Evolutionary conservation across 2,888 invertebrate genomes (phyloP).

Genomic region (Cephalotes varians): DNA sequence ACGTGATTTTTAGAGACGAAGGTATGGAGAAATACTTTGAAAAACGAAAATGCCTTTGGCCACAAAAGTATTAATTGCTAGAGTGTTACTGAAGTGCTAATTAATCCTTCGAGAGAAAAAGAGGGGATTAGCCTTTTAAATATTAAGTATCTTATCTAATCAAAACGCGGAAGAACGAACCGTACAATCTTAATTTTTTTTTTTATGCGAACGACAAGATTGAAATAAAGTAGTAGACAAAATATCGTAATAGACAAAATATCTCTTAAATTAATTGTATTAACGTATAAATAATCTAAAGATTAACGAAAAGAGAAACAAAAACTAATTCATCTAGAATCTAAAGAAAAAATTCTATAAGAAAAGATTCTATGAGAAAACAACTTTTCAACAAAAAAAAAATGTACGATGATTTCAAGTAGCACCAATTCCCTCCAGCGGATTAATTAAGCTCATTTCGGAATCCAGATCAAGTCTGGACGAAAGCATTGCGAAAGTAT

Average conservation of each 20-base stretch:
- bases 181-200: conserved; percentile 1
- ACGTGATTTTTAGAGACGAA: conserved; percentile 50
- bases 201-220: not conserved
- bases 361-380: too few species aligned
- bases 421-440: not conserved
- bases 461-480: not conserved
- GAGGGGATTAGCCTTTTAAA: not conserved
- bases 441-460: not conserved
- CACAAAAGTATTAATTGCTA: conserved; percentile 62
- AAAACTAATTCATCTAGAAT: not conserved
- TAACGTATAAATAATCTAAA: conserved; percentile 3
- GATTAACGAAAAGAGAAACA: not conserved
- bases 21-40: conserved; percentile 6
- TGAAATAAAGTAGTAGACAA: not conserved
- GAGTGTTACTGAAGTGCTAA: not conserved
- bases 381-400: not conserved
- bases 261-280: too few species aligned
- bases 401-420: conserved; percentile 39
- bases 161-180: not conserved
- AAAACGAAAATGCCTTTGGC: not conserved
- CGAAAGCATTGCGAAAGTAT: conserved; percentile 59
- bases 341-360: too few species aligned
- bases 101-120: not conserved
- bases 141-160: conserved; percentile 6
- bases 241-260: not conserved